phyloP scores from a whole-genome alignment of 2,113 vertebrate genomes.

The Echinops telfairi region DNA sequence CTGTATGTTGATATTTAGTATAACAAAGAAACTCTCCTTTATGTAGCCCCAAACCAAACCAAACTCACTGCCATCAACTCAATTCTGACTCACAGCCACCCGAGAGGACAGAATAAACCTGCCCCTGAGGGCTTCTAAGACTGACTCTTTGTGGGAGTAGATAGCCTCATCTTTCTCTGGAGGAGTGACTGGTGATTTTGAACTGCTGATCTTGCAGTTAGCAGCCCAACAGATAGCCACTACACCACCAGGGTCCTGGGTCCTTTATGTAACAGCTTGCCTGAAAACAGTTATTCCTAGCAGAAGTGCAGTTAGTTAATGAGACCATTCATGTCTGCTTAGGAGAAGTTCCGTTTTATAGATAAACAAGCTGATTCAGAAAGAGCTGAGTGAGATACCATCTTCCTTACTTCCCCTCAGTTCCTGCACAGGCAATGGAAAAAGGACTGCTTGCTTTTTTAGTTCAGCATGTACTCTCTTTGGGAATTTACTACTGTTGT shows the following conservation, averaged over 20 bases:
- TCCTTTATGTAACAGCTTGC: not conserved
- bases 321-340: not conserved
- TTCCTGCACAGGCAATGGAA: slow-evolving; percentile 36
- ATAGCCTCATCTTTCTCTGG: too few species aligned
- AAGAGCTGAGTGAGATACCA: not conserved
- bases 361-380: slow-evolving; percentile 22
- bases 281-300: slow-evolving; percentile 22
- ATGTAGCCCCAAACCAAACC: not conserved
- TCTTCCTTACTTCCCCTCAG: slow-evolving; percentile 6
- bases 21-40: not conserved
- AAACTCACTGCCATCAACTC: too few species aligned
- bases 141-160: too few species aligned
- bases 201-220: too few species aligned
- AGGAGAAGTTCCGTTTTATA: not conserved
- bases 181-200: too few species aligned
- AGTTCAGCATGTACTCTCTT: not conserved
- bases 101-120: too few species aligned
- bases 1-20: slow-evolving; percentile 22
- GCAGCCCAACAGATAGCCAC: too few species aligned
- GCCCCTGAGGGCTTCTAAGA: too few species aligned
- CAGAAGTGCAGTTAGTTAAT: not conserved
- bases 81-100: too few species aligned
- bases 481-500: slow-evolving; percentile 48
- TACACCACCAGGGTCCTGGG: too few species aligned
- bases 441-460: not conserved